Conservation (phyloP, 2,888 invertebrate genomes). For the Melanargia galathea region DNA sequence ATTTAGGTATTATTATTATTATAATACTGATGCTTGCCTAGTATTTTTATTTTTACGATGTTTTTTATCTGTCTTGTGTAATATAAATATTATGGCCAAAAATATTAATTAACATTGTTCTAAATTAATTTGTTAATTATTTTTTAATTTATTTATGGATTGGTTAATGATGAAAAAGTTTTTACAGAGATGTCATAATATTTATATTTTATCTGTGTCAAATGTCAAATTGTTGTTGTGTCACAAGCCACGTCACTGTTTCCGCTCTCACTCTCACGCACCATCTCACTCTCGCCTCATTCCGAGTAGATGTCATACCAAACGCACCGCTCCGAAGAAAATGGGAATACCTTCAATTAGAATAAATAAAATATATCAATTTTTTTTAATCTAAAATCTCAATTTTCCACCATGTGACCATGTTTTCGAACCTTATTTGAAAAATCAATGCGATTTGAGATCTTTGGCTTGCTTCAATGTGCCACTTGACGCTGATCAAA, state of each 20-base stretch:
- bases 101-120: not conserved
- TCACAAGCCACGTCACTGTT: constrained; percentile 77
- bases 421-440: constrained; percentile 9
- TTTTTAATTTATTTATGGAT: not conserved
- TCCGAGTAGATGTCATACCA: constrained; percentile 58
- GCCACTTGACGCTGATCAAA: too few relatives aligned
- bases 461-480: too few relatives aligned
- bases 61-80: constrained; percentile 24
- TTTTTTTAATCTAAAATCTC: not conserved
- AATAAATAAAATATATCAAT: too few relatives aligned
- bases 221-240: constrained; percentile 48
- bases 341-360: not conserved
- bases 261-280: constrained; percentile 80
- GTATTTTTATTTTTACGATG: constrained; percentile 32
- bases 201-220: constrained; percentile 36
- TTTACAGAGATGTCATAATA: constrained; percentile 31
- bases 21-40: constrained; percentile 28
- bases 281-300: constrained; percentile 79
- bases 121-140: not conserved
- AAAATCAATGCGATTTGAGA: too few relatives aligned
- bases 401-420: constrained; percentile 22
- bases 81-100: constrained; percentile 38
- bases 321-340: constrained; percentile 42
- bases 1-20: constrained; percentile 22
- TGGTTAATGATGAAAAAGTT: not conserved